Evolutionary conservation across 2,888 invertebrate genomes (phyloP), one percentile per base, ranked within the genome.

Genomic region (Cantharis rustica): DNA sequence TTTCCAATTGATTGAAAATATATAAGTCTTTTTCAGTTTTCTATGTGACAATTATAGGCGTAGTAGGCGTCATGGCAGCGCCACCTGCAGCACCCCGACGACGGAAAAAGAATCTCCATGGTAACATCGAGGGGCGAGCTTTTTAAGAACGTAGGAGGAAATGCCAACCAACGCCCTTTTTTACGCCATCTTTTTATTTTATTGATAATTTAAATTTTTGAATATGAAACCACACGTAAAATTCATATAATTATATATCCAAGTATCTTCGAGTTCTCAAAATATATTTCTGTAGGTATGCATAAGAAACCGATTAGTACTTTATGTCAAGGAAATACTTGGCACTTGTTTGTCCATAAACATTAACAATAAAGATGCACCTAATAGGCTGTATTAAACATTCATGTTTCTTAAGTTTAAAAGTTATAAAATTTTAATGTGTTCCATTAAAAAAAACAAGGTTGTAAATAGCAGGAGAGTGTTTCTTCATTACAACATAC

Each of bases 101-200:
- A 83, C 82, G 82, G 83, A 83, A 85, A 85, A 85, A 84, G 84
- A 83, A 85, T 86, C 84, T 80, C 85, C 85, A 85, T 86, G 84
- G 85, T 79, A 85, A 86, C 86, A 82, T 76, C 81, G 81, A 82
- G 81, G 82, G 84, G 84, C 81, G 83, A 82, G 82, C 84, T 85
- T 84, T 85, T 85, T 85, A 85, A 85, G 85, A 85, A 83, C 80
- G 84, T 84, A 82, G 84, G 84, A 84, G 84, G 84, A 83, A 81
- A 81, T 79, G 80, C 63, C 80, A 81, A 84, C 85, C 84, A 84
- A 84, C 85, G 85, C 85, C 85, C 85, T 85, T 84, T 85, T 85
- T 84, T 84, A 82, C 85, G 85, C 85, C 85, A 85, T 85, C 85
- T 85, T 85, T 84, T 83, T 84, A 85, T 85, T 84, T 84, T 80